Percentiles rank a stretch among this genome's conserved stretches.
Conservation (phyloP, 2,113 vertebrate genomes). For the Neolamprologus fasciatus region DNA sequence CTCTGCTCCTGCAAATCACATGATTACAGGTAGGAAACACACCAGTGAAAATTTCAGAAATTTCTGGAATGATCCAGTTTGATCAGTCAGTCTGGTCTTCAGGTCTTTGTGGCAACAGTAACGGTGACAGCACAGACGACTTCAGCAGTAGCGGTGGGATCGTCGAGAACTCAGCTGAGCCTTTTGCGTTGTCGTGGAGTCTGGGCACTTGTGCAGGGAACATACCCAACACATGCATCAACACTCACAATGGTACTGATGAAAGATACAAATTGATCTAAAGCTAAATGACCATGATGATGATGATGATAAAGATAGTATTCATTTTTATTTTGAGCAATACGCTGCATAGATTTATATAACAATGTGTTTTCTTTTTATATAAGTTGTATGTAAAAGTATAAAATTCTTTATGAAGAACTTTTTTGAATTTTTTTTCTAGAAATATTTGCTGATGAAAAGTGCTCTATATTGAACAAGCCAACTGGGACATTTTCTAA, state of each 20-base stretch:
- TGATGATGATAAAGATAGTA: not conserved
- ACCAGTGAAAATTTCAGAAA: not conserved
- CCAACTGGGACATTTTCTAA: constrained; percentile 65
- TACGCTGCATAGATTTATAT: not conserved
- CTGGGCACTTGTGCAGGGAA: constrained; percentile 26
- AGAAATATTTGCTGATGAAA: constrained; percentile 73
- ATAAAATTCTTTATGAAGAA: not conserved
- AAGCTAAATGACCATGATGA: not conserved
- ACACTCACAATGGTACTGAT: constrained; percentile 68
- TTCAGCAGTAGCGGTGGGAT: constrained; percentile 62
- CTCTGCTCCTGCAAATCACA: not conserved
- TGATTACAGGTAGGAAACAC: not conserved
- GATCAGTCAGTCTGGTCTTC: not conserved
- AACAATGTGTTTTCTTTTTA: not conserved
- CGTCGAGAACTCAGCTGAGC: constrained; percentile 49
- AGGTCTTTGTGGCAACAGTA: constrained; percentile 73
- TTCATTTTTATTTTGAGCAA: not conserved
- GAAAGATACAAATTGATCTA: not conserved
- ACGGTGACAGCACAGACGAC: constrained; percentile 65
- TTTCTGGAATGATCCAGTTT: not conserved
- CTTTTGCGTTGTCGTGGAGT: constrained; percentile 62
- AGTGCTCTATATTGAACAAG: constrained; percentile 65
- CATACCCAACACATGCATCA: constrained; percentile 54
- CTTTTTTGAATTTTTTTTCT: not conserved
- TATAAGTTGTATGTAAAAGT: not conserved